phyloP scores from a whole-genome alignment of 1,140 invertebrate genomes.

The Musca vetustissima region DNA sequence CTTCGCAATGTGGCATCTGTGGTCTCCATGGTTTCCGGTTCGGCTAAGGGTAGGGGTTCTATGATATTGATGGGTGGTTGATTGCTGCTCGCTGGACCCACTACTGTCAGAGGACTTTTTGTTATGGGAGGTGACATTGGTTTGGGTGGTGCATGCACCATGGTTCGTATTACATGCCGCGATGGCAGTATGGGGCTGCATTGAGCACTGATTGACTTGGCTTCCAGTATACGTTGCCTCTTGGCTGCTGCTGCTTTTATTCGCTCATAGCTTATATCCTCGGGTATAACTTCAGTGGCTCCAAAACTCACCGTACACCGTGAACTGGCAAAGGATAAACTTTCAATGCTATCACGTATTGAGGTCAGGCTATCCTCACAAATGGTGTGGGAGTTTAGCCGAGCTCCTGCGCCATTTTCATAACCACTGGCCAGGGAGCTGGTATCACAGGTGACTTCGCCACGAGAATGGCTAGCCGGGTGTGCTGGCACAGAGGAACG shows the following conservation, averaged over 20 bases:
- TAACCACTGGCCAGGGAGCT: conserved; percentile 35
- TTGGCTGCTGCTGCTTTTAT: conserved; percentile 37
- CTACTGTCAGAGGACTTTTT: background rate
- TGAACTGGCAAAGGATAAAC: conserved; percentile 50
- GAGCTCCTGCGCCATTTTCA: conserved; percentile 30
- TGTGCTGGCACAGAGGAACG: background rate
- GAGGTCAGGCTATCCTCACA: conserved; percentile 52
- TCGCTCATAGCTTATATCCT: conserved; percentile 35
- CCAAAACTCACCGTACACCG: conserved; percentile 46
- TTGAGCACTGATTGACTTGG: conserved; percentile 53
- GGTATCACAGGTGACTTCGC: conserved; percentile 42
- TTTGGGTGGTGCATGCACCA: conserved; percentile 11
- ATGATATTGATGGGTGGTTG: conserved; percentile 14
- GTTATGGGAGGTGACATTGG: background rate
- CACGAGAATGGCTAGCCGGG: conserved; percentile 27
- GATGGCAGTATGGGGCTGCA: conserved; percentile 48
- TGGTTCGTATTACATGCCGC: conserved; percentile 35
- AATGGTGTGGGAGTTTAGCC: conserved; percentile 45
- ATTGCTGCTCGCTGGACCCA: background rate
- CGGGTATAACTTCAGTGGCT: conserved; percentile 43
- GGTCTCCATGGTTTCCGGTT: background rate
- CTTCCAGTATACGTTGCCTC: conserved; percentile 48
- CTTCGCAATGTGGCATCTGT: background rate
- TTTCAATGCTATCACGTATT: conserved; percentile 48
- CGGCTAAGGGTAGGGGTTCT: background rate